These are phyloP conservation scores for Nansenia antarctica DNA, from an alignment of 2,113 vertebrate species.

Conservation along the genomic window DNA sequence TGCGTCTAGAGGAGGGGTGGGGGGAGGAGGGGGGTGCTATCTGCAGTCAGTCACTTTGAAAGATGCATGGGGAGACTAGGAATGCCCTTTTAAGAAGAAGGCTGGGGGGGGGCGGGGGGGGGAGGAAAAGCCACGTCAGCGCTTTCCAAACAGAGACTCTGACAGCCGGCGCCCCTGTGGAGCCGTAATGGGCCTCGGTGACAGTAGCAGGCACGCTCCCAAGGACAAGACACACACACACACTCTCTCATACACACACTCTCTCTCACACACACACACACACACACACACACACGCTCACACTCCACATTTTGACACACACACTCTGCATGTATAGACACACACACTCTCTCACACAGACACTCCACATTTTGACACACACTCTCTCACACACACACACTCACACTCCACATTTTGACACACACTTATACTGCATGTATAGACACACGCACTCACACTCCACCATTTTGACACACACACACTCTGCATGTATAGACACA, in stretches of 20 bases:
- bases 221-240: slow-evolving; percentile 14
- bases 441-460: no score
- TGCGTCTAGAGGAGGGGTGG: no score
- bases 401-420: no score
- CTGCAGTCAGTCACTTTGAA: no score
- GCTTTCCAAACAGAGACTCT: slow-evolving; percentile 25
- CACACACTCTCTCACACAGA: not conserved
- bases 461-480: no score
- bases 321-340: not conserved
- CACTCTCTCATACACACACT: no score
- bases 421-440: no score
- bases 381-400: no score
- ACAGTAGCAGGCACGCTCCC: slow-evolving; percentile 13
- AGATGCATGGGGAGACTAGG: slow-evolving; percentile 9
- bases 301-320: no score
- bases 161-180: slow-evolving; percentile 29
- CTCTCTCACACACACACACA: not conserved
- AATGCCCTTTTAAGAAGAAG: slow-evolving; percentile 8
- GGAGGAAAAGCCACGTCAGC: slow-evolving; percentile 32
- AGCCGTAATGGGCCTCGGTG: slow-evolving; percentile 31
- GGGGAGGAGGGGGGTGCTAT: not conserved
- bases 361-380: not conserved
- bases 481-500: not conserved
- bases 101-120: not conserved
- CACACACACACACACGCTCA: no score